These are phyloP conservation scores for Xylota segnis DNA, from an alignment of 2,888 invertebrate species.

Conservation along the genomic window DNA sequence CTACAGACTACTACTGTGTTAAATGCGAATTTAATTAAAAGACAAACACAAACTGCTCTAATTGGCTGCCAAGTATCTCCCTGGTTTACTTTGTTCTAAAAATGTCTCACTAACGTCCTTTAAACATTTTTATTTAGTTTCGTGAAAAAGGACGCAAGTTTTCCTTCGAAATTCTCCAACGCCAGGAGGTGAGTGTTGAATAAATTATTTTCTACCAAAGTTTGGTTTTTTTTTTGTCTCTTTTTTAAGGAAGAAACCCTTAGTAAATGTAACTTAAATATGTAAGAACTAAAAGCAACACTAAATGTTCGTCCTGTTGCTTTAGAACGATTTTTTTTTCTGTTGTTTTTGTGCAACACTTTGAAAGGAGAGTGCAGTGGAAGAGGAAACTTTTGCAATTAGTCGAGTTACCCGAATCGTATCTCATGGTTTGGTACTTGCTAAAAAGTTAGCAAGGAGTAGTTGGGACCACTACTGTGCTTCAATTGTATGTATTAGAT, in stretches of 20 bases:
- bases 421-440: slow-evolving; percentile 24
- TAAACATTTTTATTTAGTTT: not conserved
- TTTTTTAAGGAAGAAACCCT: not conserved
- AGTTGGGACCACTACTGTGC: not conserved
- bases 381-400: slow-evolving; percentile 54
- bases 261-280: slow-evolving; percentile 2
- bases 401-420: slow-evolving; percentile 24
- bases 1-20: not conserved
- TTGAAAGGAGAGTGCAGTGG: slow-evolving; percentile 35
- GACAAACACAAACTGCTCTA: not conserved
- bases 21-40: not conserved
- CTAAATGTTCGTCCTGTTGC: slow-evolving; percentile 34
- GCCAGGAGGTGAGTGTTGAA: slow-evolving; percentile 33
- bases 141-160: slow-evolving; percentile 15
- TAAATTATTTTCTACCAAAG: slow-evolving; percentile 38
- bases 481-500: not conserved
- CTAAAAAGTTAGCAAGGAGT: not conserved
- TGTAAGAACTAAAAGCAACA: slow-evolving; percentile 17
- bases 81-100: not conserved
- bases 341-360: slow-evolving; percentile 9
- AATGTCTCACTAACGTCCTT: not conserved
- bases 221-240: not conserved
- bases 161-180: slow-evolving; percentile 35
- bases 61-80: slow-evolving; percentile 6
- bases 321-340: not conserved